Base-by-base conservation (phyloP, 2,797 vertebrate genomes). In the Anas bernieri region DNA sequence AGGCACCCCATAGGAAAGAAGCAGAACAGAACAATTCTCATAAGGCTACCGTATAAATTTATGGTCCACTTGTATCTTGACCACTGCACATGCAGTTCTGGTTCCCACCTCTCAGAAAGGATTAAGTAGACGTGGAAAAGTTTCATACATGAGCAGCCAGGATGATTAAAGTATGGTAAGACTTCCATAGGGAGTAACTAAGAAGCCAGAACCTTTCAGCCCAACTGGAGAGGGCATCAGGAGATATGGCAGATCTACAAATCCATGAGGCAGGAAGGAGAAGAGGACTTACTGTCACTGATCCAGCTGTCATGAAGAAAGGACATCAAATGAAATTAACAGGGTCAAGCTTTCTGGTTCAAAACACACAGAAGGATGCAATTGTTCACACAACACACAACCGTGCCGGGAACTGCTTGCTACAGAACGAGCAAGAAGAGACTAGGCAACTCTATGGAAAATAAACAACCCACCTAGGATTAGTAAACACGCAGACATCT, bases 31-130 rank as follows among this genome's bases (percentile, higher is more conserved):
- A 62, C 6, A 37, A 68, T 72, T 86, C 69, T 54, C 31, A 35
- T 8, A 78, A n/a, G 61, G 59, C 31, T 62, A 50, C 45, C 28
- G 6, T 11, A 37, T 14, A n/a, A 3, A 25, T 21, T 28, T 43
- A 26, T 0, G 1, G 69, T 18, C 15, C 50, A 31, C 25, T 14
- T 0, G 0, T 6, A 72, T 3, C 41, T 37, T 0, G 0, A 86
- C 43, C 56, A 12, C 41, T 21, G 26, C 1, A 12, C 12, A 26
- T 73, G 35, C 45, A 30, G 31, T 30, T 28, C 80, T 33, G 25
- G 26, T 18, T 58, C 76, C 59, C 25, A 45, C 6, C 14, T n/a
- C 45, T 64, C 58, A 3, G 5, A 83, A 2, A 72, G 5, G 9
- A 76, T 17, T 78, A 78, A 75, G 41, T 1, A 62, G 0, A 2